phyloP scores from a whole-genome alignment of 2,888 invertebrate species.

The Nineta flava region DNA sequence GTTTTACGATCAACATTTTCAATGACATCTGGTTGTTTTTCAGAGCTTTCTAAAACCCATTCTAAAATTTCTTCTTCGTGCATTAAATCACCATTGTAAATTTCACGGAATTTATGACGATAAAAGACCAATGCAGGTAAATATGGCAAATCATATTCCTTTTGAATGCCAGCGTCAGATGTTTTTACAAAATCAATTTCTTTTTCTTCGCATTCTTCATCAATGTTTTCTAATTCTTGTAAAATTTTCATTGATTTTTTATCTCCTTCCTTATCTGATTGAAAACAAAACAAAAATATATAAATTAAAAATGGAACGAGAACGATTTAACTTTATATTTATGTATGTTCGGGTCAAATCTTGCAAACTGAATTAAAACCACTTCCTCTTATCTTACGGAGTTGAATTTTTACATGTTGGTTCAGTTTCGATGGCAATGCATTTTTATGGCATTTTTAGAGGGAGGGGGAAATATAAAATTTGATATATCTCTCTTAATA shows the following conservation, averaged over 20 bases:
- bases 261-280: slow-evolving; percentile 70
- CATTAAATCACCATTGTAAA: slow-evolving; percentile 79
- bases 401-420: too few relatives aligned
- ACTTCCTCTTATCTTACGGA: too few relatives aligned
- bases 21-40: slow-evolving; percentile 74
- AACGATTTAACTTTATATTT: too few relatives aligned
- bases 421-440: too few relatives aligned
- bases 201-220: slow-evolving; percentile 83
- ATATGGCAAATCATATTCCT: slow-evolving; percentile 69
- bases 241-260: slow-evolving; percentile 79
- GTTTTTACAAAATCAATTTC: slow-evolving; percentile 85
- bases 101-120: slow-evolving; percentile 73
- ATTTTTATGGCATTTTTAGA: too few relatives aligned
- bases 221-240: slow-evolving; percentile 79
- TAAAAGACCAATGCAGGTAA: slow-evolving; percentile 77
- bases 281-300: too few relatives aligned
- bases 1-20: slow-evolving; percentile 84
- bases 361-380: too few relatives aligned
- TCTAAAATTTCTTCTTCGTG: slow-evolving; percentile 80
- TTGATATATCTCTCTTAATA: too few relatives aligned
- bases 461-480: too few relatives aligned
- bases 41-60: slow-evolving; percentile 76
- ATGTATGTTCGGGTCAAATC: too few relatives aligned
- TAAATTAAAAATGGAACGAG: not conserved
- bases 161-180: slow-evolving; percentile 72